A percentile compares a stretch with the other conserved stretches of the same genome.
Conservation (phyloP, 2,888 invertebrate species). For the Scaptomyza parva region DNA sequence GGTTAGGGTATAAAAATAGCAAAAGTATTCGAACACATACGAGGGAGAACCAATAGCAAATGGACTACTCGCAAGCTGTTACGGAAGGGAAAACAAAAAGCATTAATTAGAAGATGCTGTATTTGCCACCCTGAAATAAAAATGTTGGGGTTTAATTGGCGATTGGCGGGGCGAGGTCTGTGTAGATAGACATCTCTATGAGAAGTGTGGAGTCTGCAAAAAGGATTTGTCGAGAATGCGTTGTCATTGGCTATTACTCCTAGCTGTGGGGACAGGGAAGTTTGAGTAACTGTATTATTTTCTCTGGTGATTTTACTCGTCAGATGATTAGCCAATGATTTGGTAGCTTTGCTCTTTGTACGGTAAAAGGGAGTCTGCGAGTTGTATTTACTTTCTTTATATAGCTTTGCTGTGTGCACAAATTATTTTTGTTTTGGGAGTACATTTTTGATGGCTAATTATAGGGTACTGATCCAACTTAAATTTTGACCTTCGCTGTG, state of each 20-base stretch:
- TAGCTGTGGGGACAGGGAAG: not conserved
- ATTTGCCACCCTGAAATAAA: constrained; percentile 37
- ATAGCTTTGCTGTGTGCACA: no score
- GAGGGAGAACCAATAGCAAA: constrained; percentile 40
- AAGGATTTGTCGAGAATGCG: constrained; percentile 30
- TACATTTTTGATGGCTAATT: no score
- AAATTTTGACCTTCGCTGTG: no score
- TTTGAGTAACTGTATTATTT: constrained; percentile 2
- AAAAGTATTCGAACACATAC: not conserved
- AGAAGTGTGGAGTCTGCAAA: not conserved
- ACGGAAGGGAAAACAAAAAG: not conserved
- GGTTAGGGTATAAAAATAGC: no score
- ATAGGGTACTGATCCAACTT: no score
- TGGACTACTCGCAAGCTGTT: not conserved
- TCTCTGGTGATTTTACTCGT: constrained; percentile 4
- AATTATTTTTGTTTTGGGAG: no score
- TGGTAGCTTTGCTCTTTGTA: not conserved
- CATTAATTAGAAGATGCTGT: constrained; percentile 45
- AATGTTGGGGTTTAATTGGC: constrained; percentile 58
- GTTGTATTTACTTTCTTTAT: not conserved
- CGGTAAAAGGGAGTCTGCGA: not conserved
- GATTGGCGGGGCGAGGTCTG: constrained; percentile 24
- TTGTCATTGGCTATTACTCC: constrained; percentile 39
- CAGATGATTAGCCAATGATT: constrained; percentile 21
- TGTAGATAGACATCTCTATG: not conserved